Percentiles rank a stretch among this genome's conserved stretches.
These are phyloP conservation scores for Chionomys nivalis DNA, from an alignment of 2,113 vertebrate species.

Conservation along the genomic window DNA sequence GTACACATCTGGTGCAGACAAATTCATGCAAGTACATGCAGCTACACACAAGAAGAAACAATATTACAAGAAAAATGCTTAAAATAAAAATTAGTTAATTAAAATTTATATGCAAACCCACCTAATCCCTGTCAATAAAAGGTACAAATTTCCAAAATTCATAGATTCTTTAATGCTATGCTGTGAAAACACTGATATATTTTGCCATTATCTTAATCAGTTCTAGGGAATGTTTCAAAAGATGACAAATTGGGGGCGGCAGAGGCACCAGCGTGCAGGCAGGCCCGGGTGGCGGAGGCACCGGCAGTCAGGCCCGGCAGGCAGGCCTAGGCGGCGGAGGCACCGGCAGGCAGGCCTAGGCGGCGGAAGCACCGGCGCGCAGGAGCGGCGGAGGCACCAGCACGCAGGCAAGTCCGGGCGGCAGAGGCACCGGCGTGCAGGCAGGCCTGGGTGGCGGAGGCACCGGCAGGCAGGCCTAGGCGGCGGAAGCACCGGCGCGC, in stretches of 20 bases:
- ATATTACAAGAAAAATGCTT: background rate
- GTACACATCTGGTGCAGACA: background rate
- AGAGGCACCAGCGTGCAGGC: too few relatives aligned
- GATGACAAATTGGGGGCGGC: background rate
- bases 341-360: too few relatives aligned
- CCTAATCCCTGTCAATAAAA: background rate
- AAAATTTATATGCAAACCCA: background rate
- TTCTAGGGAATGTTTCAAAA: background rate
- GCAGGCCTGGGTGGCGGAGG: too few relatives aligned
- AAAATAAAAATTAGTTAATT: background rate
- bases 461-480: too few relatives aligned
- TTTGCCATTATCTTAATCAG: background rate
- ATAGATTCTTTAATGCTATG: background rate
- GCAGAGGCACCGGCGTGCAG: too few relatives aligned
- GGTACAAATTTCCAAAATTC: background rate
- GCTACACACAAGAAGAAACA: background rate
- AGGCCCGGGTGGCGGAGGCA: too few relatives aligned
- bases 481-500: too few relatives aligned
- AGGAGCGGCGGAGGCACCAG: too few relatives aligned
- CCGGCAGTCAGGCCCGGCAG: too few relatives aligned
- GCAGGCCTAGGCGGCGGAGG: too few relatives aligned
- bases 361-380: too few relatives aligned
- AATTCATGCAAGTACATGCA: background rate
- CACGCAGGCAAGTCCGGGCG: too few relatives aligned
- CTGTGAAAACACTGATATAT: background rate